Evolutionary conservation across 2,113 vertebrate genomes (phyloP), one percentile per base, ranked within the genome.

Genomic region (Cyphomyrus plagiostoma): DNA sequence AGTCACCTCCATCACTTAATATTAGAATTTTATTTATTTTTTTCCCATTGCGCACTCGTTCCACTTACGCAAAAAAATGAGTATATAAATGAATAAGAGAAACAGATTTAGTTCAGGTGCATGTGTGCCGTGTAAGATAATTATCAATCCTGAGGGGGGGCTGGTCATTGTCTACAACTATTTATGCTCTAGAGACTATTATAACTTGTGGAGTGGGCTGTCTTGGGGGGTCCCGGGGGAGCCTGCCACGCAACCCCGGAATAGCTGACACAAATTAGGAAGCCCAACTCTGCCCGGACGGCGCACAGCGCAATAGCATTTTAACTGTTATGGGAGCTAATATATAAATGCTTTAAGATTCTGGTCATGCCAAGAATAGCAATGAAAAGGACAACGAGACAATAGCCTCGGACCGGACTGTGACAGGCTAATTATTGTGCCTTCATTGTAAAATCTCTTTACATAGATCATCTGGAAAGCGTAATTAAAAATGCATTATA

Each of bases 401-500:
- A 97, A 97, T 97, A 97, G 96, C 95, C 95, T 96, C 96, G 96
- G 96, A 97, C 96, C 96, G 97, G 97, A 97, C 97, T 96, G 93
- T 97, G 97, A 98, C 97, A 96, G 96, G 96, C 97, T 97, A 97
- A 97, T 98, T 98, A 99, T 97, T 97, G 96, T 96, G 96, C 95
- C 96, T 97, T 97, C 97, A 96, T 97, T 96, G 97, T 96, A 95
- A 97, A 97, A 95, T 96, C 95, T 95, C 95, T 95, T 96, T 96
- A 96, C 96, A 97, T 95, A 98, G 97, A 97, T 98, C 97, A 97
- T 94, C 95, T 97, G 96, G 96, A 95, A 97, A 97, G 96, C 96
- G 95, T 98, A 98, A 98, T 99, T 98, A 98, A 97, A 96, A 97
- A 97, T 96, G 96, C 97, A 97, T 97, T 97, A 97, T 97, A 97